These are phyloP conservation scores for Polypedilum vanderplanki DNA, from an alignment of 1,140 invertebrate genomes.

Conservation along the genomic window DNA sequence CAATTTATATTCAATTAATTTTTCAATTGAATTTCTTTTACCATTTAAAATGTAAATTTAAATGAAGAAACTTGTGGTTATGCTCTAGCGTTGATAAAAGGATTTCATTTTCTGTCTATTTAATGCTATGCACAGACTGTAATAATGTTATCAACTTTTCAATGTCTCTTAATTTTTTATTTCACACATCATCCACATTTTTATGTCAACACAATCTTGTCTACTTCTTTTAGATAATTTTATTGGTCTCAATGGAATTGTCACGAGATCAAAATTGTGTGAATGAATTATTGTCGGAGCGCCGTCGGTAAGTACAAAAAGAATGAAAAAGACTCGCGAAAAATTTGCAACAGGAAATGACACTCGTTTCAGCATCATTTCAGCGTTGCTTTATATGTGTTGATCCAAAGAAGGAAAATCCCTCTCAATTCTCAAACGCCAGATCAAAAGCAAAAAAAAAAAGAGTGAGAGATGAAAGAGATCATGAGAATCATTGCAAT, in stretches of 20 bases:
- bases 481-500: background rate
- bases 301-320: background rate
- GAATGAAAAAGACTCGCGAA: background rate
- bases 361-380: background rate
- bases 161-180: background rate
- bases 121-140: background rate
- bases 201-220: background rate
- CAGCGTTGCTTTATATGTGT: background rate
- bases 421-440: slow-evolving; percentile 12
- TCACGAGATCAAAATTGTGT: background rate
- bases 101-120: background rate
- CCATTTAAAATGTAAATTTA: background rate
- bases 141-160: too few relatives aligned
- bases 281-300: background rate
- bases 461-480: slow-evolving; percentile 22
- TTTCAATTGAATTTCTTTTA: slow-evolving; percentile 1
- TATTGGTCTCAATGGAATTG: background rate
- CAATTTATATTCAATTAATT: background rate
- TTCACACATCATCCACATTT: background rate
- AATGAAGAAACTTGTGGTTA: background rate
- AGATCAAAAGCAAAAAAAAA: background rate
- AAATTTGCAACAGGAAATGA: background rate
- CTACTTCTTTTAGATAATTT: background rate
- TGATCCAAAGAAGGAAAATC: background rate
- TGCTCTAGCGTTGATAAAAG: background rate